phyloP scores from a whole-genome alignment of 2,113 vertebrate genomes.

The Aix galericulata region DNA sequence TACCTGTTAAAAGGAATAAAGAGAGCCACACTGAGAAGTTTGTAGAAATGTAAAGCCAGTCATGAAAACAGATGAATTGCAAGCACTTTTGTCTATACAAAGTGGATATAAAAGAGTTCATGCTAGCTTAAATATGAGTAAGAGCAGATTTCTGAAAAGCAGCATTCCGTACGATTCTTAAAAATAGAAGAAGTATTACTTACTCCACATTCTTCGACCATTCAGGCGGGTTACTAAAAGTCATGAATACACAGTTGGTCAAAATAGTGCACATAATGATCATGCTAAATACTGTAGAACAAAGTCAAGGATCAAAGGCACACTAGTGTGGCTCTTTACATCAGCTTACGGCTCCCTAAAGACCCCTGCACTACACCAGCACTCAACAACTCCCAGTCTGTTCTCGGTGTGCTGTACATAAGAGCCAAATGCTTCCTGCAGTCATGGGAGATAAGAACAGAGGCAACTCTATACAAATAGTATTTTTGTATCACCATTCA shows the following conservation, averaged over 20 bases:
- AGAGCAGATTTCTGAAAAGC: not conserved
- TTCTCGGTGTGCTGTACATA: accelerated
- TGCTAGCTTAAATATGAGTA: accelerated
- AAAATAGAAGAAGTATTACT: constrained; percentile 64
- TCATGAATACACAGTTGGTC: constrained; percentile 99
- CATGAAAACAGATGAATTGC: accelerated
- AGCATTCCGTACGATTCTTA: not conserved
- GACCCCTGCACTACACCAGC: accelerated
- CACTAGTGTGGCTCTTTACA: accelerated
- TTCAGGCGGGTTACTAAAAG: constrained; percentile 97
- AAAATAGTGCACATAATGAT: constrained; percentile 99
- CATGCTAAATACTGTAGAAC: constrained; percentile 95
- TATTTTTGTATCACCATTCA: accelerated
- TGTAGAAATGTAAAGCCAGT: accelerated
- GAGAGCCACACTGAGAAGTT: not conserved
- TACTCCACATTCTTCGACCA: constrained; percentile 99
- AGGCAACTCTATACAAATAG: accelerated
- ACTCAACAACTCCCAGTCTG: accelerated
- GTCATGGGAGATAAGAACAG: accelerated
- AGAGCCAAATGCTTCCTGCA: not conserved
- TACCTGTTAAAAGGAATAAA: constrained; percentile 78
- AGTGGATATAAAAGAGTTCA: accelerated
- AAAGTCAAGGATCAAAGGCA: constrained; percentile 77
- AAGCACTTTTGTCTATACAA: accelerated
- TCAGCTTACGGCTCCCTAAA: not conserved